Evolutionary conservation across 2,797 vertebrate genomes (phyloP).

Genomic region (Schizothorax lantsangensis): DNA sequence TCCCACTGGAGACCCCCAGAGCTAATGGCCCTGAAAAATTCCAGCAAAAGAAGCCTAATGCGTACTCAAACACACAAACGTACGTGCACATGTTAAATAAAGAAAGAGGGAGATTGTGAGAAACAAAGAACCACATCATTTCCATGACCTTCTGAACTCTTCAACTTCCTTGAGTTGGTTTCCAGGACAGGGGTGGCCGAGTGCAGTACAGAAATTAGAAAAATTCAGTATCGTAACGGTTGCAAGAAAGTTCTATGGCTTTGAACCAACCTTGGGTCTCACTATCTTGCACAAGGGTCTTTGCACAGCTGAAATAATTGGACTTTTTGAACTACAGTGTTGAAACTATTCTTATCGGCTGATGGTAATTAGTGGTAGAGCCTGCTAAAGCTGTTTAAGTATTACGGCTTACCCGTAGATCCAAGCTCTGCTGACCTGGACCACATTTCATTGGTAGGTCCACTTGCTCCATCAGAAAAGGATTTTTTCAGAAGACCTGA

Average conservation of each 20-base stretch:
- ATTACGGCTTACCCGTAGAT: constrained; percentile 70
- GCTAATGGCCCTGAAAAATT: constrained; percentile 77
- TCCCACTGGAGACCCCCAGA: constrained; percentile 69
- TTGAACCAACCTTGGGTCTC: constrained; percentile 72
- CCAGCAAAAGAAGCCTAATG: constrained; percentile 51
- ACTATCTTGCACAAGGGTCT: constrained; percentile 67
- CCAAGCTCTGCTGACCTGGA: constrained; percentile 67
- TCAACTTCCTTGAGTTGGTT: constrained; percentile 71
- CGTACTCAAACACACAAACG: constrained; percentile 46
- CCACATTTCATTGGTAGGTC: constrained; percentile 60
- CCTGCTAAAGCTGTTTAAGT: constrained; percentile 75
- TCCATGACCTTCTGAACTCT: constrained; percentile 74
- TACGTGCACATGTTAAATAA: background rate
- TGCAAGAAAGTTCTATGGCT: constrained; percentile 69
- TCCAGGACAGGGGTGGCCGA: constrained; percentile 67
- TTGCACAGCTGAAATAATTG: constrained; percentile 64
- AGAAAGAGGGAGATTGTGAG: constrained; percentile 35
- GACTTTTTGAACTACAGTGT: constrained; percentile 64
- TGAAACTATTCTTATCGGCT: constrained; percentile 79
- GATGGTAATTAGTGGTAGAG: constrained; percentile 77
- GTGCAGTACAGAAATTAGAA: constrained; percentile 75
- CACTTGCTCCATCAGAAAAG: constrained; percentile 70
- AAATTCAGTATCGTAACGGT: constrained; percentile 76
- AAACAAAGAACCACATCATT: constrained; percentile 61
- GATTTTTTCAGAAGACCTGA: constrained; percentile 34